Evolutionary conservation across 2,797 vertebrate species (phyloP).

Genomic region (Macropodus opercularis): DNA sequence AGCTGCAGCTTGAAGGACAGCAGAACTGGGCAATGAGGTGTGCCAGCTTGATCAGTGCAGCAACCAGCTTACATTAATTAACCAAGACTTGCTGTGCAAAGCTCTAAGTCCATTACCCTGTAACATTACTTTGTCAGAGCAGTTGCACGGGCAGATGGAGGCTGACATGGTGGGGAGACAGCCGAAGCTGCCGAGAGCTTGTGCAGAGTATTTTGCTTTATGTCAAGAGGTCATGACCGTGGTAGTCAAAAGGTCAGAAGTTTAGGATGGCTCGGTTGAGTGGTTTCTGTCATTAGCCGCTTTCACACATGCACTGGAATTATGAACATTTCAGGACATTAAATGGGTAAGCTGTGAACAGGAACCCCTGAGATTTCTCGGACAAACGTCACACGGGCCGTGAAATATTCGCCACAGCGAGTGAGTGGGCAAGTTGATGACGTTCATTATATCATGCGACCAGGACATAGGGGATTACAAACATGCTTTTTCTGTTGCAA

Average conservation of each 20-base stretch:
- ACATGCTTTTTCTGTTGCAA: too few species aligned
- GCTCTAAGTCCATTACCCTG: conserved; percentile 8
- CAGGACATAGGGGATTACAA: too few species aligned
- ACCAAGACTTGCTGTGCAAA: neutral
- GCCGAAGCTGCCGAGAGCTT: conserved; percentile 1
- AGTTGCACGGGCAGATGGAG: conserved; percentile 21
- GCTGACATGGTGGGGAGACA: neutral
- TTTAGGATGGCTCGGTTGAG: conserved; percentile 16
- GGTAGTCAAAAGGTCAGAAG: conserved; percentile 21
- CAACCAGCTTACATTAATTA: conserved; percentile 8
- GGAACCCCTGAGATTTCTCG: too few species aligned
- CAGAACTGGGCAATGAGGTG: conserved; percentile 18
- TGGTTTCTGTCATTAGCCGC: conserved; percentile 1
- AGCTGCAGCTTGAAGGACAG: conserved; percentile 27
- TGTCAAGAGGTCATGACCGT: conserved; percentile 38
- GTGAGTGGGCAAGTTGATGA: too few species aligned
- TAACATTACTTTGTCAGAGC: conserved; percentile 21
- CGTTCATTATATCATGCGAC: too few species aligned
- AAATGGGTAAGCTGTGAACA: too few species aligned
- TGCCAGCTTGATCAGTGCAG: conserved; percentile 28
- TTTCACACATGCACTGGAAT: too few species aligned
- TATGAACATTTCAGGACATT: too few species aligned
- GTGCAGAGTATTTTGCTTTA: conserved; percentile 21
- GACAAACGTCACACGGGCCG: too few species aligned
- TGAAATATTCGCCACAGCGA: too few species aligned